Percentiles rank a stretch among this genome's conserved stretches.
Conservation (phyloP, 2,888 invertebrate genomes). For the Dicranocentrus wangi region DNA sequence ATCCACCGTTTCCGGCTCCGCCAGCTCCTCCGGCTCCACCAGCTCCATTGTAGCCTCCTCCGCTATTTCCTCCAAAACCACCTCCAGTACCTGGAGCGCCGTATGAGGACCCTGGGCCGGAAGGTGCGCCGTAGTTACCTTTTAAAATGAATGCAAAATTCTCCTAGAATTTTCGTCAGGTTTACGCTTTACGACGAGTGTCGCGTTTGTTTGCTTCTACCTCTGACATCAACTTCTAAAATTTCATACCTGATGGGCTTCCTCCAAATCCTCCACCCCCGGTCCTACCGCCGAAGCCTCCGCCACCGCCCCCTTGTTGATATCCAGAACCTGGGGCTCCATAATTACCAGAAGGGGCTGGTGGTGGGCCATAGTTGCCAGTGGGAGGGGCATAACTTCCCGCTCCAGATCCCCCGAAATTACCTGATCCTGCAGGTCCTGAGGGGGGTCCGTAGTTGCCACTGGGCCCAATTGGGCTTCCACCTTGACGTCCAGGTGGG, state of each 20-base stretch:
- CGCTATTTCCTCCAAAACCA: neutral
- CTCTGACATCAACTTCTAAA: too few relatives aligned
- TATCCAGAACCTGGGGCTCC: slow-evolving; percentile 42
- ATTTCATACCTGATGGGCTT: slow-evolving; percentile 19
- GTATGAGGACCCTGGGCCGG: neutral
- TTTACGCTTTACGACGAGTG: too few relatives aligned
- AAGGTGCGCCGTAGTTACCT: slow-evolving; percentile 1
- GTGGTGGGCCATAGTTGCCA: slow-evolving; percentile 16
- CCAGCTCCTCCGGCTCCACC: neutral
- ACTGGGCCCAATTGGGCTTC: slow-evolving; percentile 8
- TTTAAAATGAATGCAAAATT: too few relatives aligned
- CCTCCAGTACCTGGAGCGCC: slow-evolving; percentile 17
- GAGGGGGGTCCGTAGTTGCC: slow-evolving; percentile 51
- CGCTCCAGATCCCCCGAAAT: slow-evolving; percentile 22
- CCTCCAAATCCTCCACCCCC: neutral
- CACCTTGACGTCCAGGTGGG: slow-evolving; percentile 30
- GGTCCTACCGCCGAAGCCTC: slow-evolving; percentile 6
- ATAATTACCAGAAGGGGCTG: slow-evolving; percentile 44
- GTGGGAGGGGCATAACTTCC: slow-evolving; percentile 31
- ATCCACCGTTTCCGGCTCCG: slow-evolving; percentile 17
- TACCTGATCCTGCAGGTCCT: slow-evolving; percentile 6
- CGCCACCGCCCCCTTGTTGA: slow-evolving; percentile 42
- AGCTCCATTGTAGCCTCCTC: neutral
- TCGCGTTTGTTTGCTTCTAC: too few relatives aligned
- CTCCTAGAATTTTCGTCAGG: too few relatives aligned